Evolutionary conservation across 2,797 vertebrate genomes (phyloP), one percentile per base, ranked within the genome.

Genomic region (Eulemur albifrons): DNA sequence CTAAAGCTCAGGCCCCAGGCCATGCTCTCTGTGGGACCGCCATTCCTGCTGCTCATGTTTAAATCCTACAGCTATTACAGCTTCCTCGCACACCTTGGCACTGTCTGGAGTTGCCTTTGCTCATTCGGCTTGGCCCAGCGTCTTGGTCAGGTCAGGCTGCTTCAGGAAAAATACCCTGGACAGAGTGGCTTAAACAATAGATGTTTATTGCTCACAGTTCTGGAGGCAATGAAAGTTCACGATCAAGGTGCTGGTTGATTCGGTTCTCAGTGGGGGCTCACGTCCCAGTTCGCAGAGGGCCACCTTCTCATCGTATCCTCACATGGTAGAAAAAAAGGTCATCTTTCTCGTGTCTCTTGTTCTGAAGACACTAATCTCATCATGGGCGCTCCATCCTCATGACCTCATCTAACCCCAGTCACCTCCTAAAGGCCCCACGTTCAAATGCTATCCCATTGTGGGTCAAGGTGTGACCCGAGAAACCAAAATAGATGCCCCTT

Each of bases 151-250:
- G 4, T 18, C 7, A 6, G 23, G 35, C 35, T 14, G 4, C 52
- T 23, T 4, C 10, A 25, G 54, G 9, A 57, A 25, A 25, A 57
- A 57, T 25, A 57, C 9, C 54, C 54, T 4, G 54, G 3, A 57
- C 4, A 0, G 5, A 5, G 27, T 0, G 4, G 20, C 7, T 65
- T 5, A 9, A 10, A 15, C 20, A 23, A 35, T 32, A 48, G 12
- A 23, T 21, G 7, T 6, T 48, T 13, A 8, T 30, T 13, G 32
- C 27, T 27, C 52, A 4, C n/a, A 27, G 63, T 35, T 35, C 63
- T 35, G 32, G 32, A 35, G 32, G 63, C 32, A 5, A 14, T 9
- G 7, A 3, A n/a, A 18, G 5, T 67, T 17, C 63, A 35, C 9
- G 63, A 67, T 67, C 17, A 13, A 20, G n/a, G 17, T 4, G 8